phyloP scores from a whole-genome alignment of 2,113 vertebrate genomes.

The Campylomormyrus numenius region DNA sequence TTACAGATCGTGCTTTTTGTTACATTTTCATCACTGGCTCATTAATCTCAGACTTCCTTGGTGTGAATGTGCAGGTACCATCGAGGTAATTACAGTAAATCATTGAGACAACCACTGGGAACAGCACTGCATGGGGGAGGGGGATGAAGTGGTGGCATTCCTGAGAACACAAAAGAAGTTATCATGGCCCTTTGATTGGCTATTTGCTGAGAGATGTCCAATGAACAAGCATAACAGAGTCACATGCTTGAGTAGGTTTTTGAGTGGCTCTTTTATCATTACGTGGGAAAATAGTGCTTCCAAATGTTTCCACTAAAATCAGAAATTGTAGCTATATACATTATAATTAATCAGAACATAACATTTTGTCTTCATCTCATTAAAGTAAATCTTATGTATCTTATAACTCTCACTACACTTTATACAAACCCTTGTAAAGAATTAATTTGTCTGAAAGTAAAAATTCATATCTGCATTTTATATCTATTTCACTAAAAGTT shows the following conservation, averaged over 20 bases:
- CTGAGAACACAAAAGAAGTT: neutral
- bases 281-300: neutral
- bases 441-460: neutral
- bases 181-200: neutral
- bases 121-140: neutral
- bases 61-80: conserved; percentile 6
- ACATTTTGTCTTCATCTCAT: neutral
- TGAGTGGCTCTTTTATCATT: neutral
- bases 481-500: neutral
- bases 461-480: neutral
- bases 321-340: neutral
- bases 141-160: neutral
- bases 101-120: conserved; percentile 23
- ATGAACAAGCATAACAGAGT: neutral
- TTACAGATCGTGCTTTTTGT: conserved; percentile 22
- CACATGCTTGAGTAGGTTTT: neutral
- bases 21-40: conserved; percentile 14
- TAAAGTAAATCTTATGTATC: neutral
- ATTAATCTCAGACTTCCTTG: conserved; percentile 22
- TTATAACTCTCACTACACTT: neutral
- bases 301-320: neutral
- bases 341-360: neutral
- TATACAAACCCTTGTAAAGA: neutral
- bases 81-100: conserved; percentile 31
- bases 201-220: neutral